Percentiles rank a stretch among this genome's conserved stretches.
Evolutionary conservation across 2,888 invertebrate genomes (phyloP).

Genomic region (Ormyrus thymus): DNA sequence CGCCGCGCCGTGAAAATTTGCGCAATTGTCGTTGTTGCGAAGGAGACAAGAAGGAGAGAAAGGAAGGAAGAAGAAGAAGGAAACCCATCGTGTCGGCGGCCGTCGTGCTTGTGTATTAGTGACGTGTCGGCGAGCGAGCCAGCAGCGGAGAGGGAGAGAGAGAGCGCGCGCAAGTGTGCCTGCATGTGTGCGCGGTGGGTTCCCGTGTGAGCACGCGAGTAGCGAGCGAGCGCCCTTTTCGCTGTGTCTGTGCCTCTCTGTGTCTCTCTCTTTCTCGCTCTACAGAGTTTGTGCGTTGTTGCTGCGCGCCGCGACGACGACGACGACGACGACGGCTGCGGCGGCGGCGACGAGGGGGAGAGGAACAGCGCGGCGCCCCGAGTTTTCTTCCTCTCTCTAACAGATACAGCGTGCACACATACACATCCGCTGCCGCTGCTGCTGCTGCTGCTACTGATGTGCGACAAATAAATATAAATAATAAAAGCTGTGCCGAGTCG

Average conservation of each 20-base stretch:
- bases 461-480: too few species aligned
- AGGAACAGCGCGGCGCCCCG: background rate
- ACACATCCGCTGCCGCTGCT: background rate
- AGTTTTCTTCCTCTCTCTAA: too few species aligned
- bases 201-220: background rate
- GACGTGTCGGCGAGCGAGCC: conserved; percentile 37
- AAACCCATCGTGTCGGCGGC: conserved; percentile 21
- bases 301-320: conserved; percentile 48
- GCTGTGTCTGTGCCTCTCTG: conserved; percentile 11
- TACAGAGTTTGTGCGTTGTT: conserved; percentile 52
- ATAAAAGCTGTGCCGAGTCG: background rate
- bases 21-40: conserved; percentile 52
- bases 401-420: too few species aligned
- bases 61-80: conserved; percentile 42
- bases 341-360: too few species aligned
- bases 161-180: too few species aligned
- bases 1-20: conserved; percentile 48
- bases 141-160: conserved; percentile 7
- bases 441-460: background rate
- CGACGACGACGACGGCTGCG: too few species aligned
- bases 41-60: conserved; percentile 50
- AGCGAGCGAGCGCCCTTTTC: conserved; percentile 7
- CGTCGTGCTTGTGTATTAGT: conserved; percentile 41
- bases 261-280: conserved; percentile 1
- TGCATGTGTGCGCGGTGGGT: background rate